Evolutionary conservation across 23 tunicate genomes (phyloP), one percentile per base, ranked within the genome.

Genomic region (Corella eumyota): DNA sequence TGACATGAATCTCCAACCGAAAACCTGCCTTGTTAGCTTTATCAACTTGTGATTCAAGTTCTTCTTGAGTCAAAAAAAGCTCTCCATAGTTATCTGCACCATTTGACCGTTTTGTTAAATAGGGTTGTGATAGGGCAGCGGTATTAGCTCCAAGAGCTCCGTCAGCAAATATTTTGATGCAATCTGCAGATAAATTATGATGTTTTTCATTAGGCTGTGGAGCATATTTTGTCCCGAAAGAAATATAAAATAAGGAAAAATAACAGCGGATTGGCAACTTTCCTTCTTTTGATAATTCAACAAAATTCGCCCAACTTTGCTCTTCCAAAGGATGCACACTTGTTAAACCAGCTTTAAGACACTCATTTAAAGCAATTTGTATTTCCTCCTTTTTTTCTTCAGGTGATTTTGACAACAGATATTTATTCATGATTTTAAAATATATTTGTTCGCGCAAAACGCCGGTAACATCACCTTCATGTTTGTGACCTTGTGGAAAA

Each of bases 121-220:
- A 88, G 2, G 96, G 96, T 37, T 64, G 27, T n/a, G 80, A 75
- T 11, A 92, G 56, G 0, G 93, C 93, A 40, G 98, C 98, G 21
- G 98, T 92, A 20, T 67, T 62, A 29, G 47, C 37, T 1, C 92
- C 77, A 24, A 92, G 77, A 36, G 98, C 98, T n/a, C 98, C 98
- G 66, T 92, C 98, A 5, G 71, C 60, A 52, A 92, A 92, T 25
- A 92, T 71, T 51, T 92, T 92, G 0, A 82, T 77, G 49, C 78
- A 64, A 34, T 83, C 93, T 50, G 62, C 61, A 34, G 56, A 40
- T 11, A 83, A 60, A 32, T 68, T 68, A 17, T 49, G 44, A 34
- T 62, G 62, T 1, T 52, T 5, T 34, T 75, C 73, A 4, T 27
- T 65, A 11, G 36, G 6, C 1, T 38, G 15, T n/a, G 80, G 91